Conservation (phyloP, 2,797 vertebrate species). For the Hydrophis major region DNA sequence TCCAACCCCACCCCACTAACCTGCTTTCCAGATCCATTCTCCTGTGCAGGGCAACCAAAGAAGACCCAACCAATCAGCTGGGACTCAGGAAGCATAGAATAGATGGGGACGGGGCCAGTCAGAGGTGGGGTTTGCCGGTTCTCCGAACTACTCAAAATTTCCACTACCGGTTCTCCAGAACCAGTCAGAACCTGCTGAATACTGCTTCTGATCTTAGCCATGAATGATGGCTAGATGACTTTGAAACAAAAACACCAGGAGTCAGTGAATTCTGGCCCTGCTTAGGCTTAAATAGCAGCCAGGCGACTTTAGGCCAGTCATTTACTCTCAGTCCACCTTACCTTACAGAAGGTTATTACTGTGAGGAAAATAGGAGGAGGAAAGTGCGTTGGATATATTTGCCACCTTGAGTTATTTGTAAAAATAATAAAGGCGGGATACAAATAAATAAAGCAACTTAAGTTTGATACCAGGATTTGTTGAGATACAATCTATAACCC, state of each 20-base stretch:
- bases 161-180: too few relatives aligned
- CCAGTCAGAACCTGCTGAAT: too few relatives aligned
- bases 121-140: too few relatives aligned
- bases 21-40: too few relatives aligned
- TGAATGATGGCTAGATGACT: not conserved
- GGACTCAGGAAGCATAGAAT: too few relatives aligned
- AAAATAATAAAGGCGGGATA: not conserved
- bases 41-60: too few relatives aligned
- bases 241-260: not conserved
- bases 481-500: not conserved
- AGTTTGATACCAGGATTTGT: constrained; percentile 21
- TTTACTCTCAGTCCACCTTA: not conserved
- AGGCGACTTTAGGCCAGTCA: not conserved
- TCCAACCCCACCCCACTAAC: too few relatives aligned
- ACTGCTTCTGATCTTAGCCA: too few relatives aligned
- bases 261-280: not conserved
- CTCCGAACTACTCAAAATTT: too few relatives aligned
- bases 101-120: too few relatives aligned
- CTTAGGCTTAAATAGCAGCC: not conserved
- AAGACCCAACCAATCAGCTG: too few relatives aligned
- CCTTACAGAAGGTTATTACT: not conserved
- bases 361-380: not conserved
- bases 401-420: not conserved
- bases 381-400: not conserved
- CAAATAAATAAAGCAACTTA: not conserved